Evolutionary conservation across 2,113 vertebrate species (phyloP).

Genomic region (Oriolus oriolus): DNA sequence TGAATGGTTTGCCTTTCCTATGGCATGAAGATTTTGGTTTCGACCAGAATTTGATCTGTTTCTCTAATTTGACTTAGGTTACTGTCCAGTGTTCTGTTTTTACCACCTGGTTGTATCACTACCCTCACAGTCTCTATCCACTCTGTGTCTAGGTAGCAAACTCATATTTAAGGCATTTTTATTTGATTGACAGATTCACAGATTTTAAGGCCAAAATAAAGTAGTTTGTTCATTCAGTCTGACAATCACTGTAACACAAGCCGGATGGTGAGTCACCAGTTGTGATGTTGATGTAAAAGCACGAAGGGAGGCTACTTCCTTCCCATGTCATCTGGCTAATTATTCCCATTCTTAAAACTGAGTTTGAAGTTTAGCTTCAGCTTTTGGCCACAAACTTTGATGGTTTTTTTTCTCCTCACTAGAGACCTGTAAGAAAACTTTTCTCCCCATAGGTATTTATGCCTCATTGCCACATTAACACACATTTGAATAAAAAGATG

Average conservation of each 20-base stretch:
- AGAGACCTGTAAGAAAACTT: neutral
- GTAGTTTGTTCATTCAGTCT: neutral
- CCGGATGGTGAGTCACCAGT: neutral
- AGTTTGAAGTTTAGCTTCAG: neutral
- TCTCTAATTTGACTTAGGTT: neutral
- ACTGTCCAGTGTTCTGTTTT: neutral
- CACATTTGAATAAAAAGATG: neutral
- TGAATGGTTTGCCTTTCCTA: neutral
- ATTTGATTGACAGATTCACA: neutral
- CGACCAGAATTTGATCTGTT: neutral
- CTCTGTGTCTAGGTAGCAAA: neutral
- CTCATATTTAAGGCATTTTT: neutral
- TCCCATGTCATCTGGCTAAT: neutral
- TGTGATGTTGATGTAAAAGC: neutral
- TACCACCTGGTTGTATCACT: neutral
- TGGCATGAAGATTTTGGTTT: neutral
- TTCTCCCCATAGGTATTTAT: neutral
- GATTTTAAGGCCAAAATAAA: neutral
- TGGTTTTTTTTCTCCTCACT: rapidly evolving
- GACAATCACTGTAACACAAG: neutral
- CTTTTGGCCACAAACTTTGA: neutral
- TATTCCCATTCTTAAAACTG: neutral
- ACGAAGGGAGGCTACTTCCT: neutral
- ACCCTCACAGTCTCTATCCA: neutral
- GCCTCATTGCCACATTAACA: neutral